phyloP scores from a whole-genome alignment of 2,797 vertebrate genomes.

The Uromys caudimaculatus region DNA sequence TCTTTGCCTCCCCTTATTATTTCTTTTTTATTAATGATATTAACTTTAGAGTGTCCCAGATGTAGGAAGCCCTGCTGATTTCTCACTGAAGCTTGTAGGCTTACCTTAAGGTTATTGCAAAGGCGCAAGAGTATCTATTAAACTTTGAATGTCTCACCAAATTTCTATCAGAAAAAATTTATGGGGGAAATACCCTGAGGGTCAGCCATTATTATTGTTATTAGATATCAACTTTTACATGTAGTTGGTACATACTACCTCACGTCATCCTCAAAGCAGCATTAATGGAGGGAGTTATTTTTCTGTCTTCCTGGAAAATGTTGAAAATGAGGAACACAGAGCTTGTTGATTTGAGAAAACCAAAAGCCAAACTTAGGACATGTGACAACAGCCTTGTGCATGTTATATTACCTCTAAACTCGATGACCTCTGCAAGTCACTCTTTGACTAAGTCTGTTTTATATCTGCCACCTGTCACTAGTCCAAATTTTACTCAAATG shows the following conservation, averaged over 20 bases:
- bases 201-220: neutral
- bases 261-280: neutral
- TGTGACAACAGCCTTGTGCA: neutral
- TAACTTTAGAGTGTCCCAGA: neutral
- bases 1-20: neutral
- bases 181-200: neutral
- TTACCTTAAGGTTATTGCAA: constrained; percentile 18
- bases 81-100: neutral
- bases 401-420: neutral
- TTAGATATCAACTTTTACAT: neutral
- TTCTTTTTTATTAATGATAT: neutral
- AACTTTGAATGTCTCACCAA: constrained; percentile 13
- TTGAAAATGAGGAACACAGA: constrained; percentile 11
- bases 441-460: neutral
- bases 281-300: neutral
- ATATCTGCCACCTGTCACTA: neutral
- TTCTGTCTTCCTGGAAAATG: neutral
- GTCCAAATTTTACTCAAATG: neutral
- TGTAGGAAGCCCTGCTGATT: constrained; percentile 3
- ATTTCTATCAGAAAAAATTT: neutral
- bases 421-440: neutral
- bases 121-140: neutral
- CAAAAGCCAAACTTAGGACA: neutral
- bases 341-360: neutral
- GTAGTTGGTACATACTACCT: neutral